Evolutionary conservation across 2,888 invertebrate species (phyloP), one percentile per base, ranked within the genome.

Genomic region (Andrena trimmerana): DNA sequence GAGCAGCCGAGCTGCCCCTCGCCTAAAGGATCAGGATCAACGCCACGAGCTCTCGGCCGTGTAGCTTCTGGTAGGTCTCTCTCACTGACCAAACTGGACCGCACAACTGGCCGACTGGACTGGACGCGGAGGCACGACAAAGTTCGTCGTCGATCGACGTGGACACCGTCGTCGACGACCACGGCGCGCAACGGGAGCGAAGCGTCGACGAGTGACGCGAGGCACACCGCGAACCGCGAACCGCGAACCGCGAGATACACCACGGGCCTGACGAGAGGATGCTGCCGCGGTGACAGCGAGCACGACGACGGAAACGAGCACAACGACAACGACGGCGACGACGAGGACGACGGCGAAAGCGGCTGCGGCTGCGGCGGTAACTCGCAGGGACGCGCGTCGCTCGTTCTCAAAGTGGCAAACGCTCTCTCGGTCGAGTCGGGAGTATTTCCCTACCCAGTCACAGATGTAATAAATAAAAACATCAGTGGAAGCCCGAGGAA

Each of bases 381-480:
- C 92, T 90, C 92, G 92, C 91, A 91, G 90, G 90, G 90, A 92
- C 92, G 92, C 92, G 92, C 91, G 92, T 92, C 91, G 92, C 90
- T 92, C 91, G 91, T 92, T 92, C 92, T 92, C 92, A 91, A 92
- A 93, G 93, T 93, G 91, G 92, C 93, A 92, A 92, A 90, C 93
- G 92, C 90, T 92, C 93, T 94, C 94, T 93, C 92, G 91, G 92
- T 92, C 92, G 92, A 93, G 93, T 92, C 92, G 92, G 91, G 93
- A 92, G 94, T 94, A 94, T 94, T 94, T 93, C 93, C 94, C 92
- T 93, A 93, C 93, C 93, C 94, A 93, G 94, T 94, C 94, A 94
- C 94, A 94, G 93, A 93, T 94, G 93, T 93, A 93, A 94, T 94
- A 94, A 94, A 94, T 94, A 94, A 94, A 94, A 94, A 94, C 93